Conservation (phyloP, 2,888 invertebrate species). For the Cylindroiulus punctatus region DNA sequence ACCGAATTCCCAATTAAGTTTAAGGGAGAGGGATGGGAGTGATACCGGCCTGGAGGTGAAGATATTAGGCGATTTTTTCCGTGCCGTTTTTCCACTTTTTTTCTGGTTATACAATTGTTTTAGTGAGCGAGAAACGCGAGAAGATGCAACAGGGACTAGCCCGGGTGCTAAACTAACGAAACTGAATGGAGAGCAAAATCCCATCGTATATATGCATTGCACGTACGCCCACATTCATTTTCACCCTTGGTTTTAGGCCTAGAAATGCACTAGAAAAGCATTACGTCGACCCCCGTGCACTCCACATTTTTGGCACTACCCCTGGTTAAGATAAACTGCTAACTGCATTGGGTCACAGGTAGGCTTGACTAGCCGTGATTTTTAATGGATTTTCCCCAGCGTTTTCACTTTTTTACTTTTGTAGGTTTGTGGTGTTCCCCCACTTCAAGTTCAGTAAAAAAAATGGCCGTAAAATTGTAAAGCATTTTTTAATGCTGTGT, state of each 20-base stretch:
- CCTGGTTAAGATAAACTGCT: conserved; percentile 31
- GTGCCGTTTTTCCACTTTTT: not conserved
- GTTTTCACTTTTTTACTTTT: not conserved
- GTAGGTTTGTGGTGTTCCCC: not conserved
- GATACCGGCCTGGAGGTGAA: not conserved
- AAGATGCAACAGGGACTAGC: not conserved
- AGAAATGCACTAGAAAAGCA: conserved; percentile 40
- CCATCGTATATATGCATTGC: conserved; percentile 36
- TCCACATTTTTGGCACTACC: conserved; percentile 25
- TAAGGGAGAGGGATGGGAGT: conserved; percentile 21
- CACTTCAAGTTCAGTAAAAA: conserved; percentile 4
- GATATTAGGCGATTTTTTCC: conserved; percentile 8
- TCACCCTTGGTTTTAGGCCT: conserved; percentile 11
- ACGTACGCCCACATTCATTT: conserved; percentile 43
- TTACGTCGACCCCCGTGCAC: conserved; percentile 19
- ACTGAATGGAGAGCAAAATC: not conserved
- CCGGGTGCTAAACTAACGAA: not conserved
- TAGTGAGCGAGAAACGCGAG: not conserved
- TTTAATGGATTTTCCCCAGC: not conserved
- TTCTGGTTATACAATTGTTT: not conserved
- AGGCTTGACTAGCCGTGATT: not conserved
- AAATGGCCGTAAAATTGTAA: not conserved
- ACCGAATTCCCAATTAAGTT: conserved; percentile 39
- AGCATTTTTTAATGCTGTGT: not conserved
- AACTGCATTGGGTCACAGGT: not conserved